Conservation (phyloP, 1,140 invertebrate genomes). For the Battus philenor region DNA sequence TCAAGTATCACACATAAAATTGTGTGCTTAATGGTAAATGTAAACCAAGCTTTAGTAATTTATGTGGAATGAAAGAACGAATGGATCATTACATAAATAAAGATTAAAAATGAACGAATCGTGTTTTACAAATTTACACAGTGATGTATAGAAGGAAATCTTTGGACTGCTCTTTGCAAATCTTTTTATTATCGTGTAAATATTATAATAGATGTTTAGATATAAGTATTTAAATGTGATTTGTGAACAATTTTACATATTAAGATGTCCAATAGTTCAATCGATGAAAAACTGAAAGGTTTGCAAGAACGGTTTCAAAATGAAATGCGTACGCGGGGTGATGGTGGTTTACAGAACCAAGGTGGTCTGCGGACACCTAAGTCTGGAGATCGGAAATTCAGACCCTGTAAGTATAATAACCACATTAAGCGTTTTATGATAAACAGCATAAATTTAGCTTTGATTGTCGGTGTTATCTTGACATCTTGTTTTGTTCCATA, state of each 20-base stretch:
- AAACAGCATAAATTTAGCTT: neutral
- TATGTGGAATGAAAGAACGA: constrained; percentile 33
- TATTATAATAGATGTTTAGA: constrained; percentile 58
- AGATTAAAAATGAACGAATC: constrained; percentile 34
- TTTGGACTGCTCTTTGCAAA: constrained; percentile 51
- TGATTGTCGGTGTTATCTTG: neutral
- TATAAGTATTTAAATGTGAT: constrained; percentile 63
- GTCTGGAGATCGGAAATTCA: constrained; percentile 50
- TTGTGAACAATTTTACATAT: constrained; percentile 39
- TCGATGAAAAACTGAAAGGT: constrained; percentile 61
- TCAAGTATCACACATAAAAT: too few species aligned
- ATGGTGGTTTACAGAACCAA: constrained; percentile 58
- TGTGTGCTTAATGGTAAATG: too few species aligned
- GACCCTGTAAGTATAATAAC: constrained; percentile 48
- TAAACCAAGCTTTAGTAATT: too few species aligned
- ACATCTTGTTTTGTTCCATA: constrained; percentile 9
- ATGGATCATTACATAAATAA: constrained; percentile 16
- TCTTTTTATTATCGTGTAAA: constrained; percentile 62
- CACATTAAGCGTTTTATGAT: constrained; percentile 1
- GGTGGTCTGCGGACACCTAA: constrained; percentile 50
- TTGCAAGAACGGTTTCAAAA: constrained; percentile 66
- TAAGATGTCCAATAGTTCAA: constrained; percentile 68
- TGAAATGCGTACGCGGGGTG: constrained; percentile 65
- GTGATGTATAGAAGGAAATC: constrained; percentile 53
- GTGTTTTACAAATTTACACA: constrained; percentile 28